Base-by-base conservation (phyloP, 1,140 invertebrate species). In the Cotesia glomerata region DNA sequence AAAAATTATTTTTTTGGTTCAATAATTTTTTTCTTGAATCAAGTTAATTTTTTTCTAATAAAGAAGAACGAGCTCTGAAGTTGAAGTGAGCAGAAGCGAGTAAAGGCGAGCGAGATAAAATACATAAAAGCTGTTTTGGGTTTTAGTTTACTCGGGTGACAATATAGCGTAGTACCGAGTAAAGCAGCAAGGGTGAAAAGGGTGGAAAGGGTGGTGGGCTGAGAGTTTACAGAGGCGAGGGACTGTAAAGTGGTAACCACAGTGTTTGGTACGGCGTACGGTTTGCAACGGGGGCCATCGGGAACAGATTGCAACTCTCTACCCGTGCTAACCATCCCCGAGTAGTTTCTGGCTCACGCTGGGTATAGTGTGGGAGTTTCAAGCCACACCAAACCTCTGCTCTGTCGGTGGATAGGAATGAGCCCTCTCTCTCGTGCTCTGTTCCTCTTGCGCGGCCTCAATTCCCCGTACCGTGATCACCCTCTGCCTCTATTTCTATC, bases 231-330 rank as follows among this genome's bases (percentile, higher is more conserved):
- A 80, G 70, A 67, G 56, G 62, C 56, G 13, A 58, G 36, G 72
- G 70, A 81, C 77, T 78, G 75, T 81, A 80, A 81, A 83, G 79
- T 78, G 77, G 76, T 80, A 83, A 82, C 79, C 80, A 64, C 79
- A 78, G 76, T 79, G 69, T 62, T 72, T 69, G 71, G 56, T 73
- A 59, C 68, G 39, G 39, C 39, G 39, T 45, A 45, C 5, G 26
- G 26, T 26, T 26, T 26, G 26, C 26, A 26, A 26, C 26, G 62
- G 58, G 35, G 78, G 63, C 81, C 76, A 83, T 82, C 78, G 75
- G 62, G 74, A 83, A 83, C 82, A 82, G 82, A 84, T 82, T 84
- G 81, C 79, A 81, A 82, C 80, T 83, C 78, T 72, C 72, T 69
- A 74, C 54, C 72, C 59, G 35, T 34, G 35, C 11, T 62, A 62